Evolutionary conservation across 1,140 invertebrate species (phyloP), one percentile per base, ranked within the genome.

Genomic region (Goniozus legneri): DNA sequence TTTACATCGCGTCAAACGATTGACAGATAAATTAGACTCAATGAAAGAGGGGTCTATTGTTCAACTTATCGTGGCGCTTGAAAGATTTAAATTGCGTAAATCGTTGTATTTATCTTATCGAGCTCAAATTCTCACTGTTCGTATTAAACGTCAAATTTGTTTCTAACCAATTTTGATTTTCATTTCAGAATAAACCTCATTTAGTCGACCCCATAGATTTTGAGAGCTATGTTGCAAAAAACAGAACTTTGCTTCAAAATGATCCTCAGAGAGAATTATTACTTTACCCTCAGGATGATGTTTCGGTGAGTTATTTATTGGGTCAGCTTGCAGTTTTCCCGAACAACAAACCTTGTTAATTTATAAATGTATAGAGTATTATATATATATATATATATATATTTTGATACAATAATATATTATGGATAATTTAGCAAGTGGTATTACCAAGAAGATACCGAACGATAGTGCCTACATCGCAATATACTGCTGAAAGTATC

Each of bases 221-320:
- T 77, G 92, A 96, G 76, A 85, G 81, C 55, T 93, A 91, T 77
- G 82, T 94, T 54, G 75, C 85, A 47, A 92, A 94, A 76, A 92
- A 95, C 75, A 91, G 91, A 81, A 92, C 90, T 34, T 74, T 94
- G 32, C 77, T 95, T 53, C 84, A 95, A 75, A 95, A 96, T 86
- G 92, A 96, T 79, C 88, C 92, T 20, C 86, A 95, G 51, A 72
- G 91, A 62, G 92, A 95, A 64, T 80, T 96, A 55, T 75, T 96
- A 20, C 77, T 94, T 14, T 95, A 93, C 78, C 92, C 93, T 15
- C 77, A 84, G 39, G 92, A 97, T 79, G 93, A 95, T 82, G 85
- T 95, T 60, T 87, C 86, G 32, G 91, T 93, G 79, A 86, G 87
- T 84, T 53, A 30, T 15, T 21, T 12, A 34, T 12, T 48, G 12